phyloP scores from a whole-genome alignment of 2,888 invertebrate species.

The Sinhomidia bicolor region DNA sequence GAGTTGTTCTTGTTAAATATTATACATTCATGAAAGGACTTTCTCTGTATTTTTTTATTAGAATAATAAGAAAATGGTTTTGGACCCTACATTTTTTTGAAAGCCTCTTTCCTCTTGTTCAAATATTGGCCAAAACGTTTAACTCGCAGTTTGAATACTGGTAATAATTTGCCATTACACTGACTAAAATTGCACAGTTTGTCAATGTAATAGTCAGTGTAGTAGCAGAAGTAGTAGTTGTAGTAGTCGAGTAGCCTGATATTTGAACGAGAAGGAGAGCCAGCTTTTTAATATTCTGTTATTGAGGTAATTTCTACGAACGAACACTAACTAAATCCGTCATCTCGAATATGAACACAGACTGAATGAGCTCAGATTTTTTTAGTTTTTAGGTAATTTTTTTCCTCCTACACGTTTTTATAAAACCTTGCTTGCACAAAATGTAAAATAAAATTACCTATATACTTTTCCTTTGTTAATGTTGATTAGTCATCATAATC shows the following conservation, averaged over 20 bases:
- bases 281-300: conserved; percentile 13
- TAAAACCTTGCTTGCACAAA: background rate
- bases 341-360: conserved; percentile 70
- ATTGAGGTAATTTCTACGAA: conserved; percentile 54
- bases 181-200: background rate
- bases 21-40: conserved; percentile 28
- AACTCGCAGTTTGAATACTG: too few relatives aligned
- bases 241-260: background rate
- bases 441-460: conserved; percentile 12
- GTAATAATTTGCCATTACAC: too few relatives aligned
- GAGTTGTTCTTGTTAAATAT: conserved; percentile 58
- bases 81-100: conserved; percentile 64
- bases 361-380: conserved; percentile 72
- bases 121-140: background rate
- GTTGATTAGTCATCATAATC: conserved; percentile 2
- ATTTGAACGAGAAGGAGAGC: conserved; percentile 53
- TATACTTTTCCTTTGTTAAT: background rate
- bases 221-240: background rate
- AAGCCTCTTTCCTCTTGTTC: conserved; percentile 30
- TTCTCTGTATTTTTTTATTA: background rate
- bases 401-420: background rate
- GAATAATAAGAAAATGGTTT: conserved; percentile 42
- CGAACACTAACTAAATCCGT: conserved; percentile 48
- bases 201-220: background rate
- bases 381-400: conserved; percentile 38